Percentiles rank a stretch among this genome's conserved stretches.
phyloP scores from a whole-genome alignment of 1,140 invertebrate species.

The Carcinoscorpius rotundicauda region DNA sequence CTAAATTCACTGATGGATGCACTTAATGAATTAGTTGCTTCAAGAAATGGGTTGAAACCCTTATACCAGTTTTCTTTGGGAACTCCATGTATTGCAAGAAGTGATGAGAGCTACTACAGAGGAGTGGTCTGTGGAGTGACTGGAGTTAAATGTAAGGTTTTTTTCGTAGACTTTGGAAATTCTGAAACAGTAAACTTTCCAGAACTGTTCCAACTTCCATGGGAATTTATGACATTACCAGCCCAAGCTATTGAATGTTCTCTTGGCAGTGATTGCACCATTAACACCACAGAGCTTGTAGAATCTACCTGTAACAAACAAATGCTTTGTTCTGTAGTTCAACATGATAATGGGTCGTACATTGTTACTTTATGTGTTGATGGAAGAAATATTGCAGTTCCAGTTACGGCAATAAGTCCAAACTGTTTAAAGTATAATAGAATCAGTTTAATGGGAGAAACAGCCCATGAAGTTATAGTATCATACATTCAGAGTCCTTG shows the following conservation, averaged over 20 bases:
- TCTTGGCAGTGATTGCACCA: conserved; percentile 32
- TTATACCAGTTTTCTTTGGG: conserved; percentile 1
- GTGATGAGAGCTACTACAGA: conserved; percentile 2
- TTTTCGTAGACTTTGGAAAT: conserved; percentile 65
- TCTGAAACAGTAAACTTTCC: conserved; percentile 40
- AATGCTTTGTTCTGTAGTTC: no score
- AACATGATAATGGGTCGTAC: no score
- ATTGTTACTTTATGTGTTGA: no score
- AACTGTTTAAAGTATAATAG: no score
- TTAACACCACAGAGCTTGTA: no score
- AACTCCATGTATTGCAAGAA: conserved; percentile 6
- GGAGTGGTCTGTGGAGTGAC: background rate
- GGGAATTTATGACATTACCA: conserved; percentile 45
- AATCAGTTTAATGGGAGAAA: no score
- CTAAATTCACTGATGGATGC: conserved; percentile 12
- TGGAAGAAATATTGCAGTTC: no score
- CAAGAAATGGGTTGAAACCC: background rate
- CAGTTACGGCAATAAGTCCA: no score
- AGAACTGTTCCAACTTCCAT: conserved; percentile 32
- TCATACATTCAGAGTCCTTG: conserved; percentile 12
- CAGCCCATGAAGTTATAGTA: conserved; percentile 11
- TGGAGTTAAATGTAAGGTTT: conserved; percentile 34
- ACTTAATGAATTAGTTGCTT: background rate
- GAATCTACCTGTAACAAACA: no score
- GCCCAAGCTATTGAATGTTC: conserved; percentile 63